phyloP scores from a whole-genome alignment of 2,888 invertebrate genomes.

The Idaea straminata region DNA sequence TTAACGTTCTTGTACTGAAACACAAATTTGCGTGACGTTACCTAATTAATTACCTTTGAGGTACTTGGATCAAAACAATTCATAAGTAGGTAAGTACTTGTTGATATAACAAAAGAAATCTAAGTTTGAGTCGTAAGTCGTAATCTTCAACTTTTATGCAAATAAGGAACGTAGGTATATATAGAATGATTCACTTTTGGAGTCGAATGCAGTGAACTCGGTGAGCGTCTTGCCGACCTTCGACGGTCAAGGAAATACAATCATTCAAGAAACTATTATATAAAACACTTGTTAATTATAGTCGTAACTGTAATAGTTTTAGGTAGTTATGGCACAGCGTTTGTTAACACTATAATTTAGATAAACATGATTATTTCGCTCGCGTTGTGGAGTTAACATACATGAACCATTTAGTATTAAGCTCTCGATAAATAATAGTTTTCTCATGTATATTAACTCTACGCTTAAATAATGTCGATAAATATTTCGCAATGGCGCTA shows the following conservation, averaged over 20 bases:
- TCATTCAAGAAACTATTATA: conserved; percentile 61
- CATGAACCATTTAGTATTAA: conserved; percentile 12
- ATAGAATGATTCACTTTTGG: conserved; percentile 8
- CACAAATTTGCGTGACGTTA: conserved; percentile 53
- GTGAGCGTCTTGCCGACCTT: conserved; percentile 72
- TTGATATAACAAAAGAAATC: neutral
- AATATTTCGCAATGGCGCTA: conserved; percentile 61
- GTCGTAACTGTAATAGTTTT: conserved; percentile 42
- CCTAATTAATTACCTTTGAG: conserved; percentile 38
- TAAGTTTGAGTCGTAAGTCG: conserved; percentile 7
- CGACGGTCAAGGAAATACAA: conserved; percentile 73
- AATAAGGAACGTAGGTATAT: neutral
- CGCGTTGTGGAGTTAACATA: conserved; percentile 31
- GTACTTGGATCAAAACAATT: conserved; percentile 24
- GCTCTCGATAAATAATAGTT: conserved; percentile 8
- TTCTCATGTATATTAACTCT: conserved; percentile 10
- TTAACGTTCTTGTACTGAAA: conserved; percentile 47
- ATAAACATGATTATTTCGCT: conserved; percentile 57
- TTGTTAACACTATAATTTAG: conserved; percentile 30
- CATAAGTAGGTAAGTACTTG: conserved; percentile 8
- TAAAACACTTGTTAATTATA: conserved; percentile 54
- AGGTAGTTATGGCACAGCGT: conserved; percentile 64
- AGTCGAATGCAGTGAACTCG: conserved; percentile 41
- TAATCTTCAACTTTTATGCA: conserved; percentile 13
- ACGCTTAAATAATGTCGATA: conserved; percentile 39